phyloP scores from a whole-genome alignment of 1,140 invertebrate species.

The Drosophila insularis region DNA sequence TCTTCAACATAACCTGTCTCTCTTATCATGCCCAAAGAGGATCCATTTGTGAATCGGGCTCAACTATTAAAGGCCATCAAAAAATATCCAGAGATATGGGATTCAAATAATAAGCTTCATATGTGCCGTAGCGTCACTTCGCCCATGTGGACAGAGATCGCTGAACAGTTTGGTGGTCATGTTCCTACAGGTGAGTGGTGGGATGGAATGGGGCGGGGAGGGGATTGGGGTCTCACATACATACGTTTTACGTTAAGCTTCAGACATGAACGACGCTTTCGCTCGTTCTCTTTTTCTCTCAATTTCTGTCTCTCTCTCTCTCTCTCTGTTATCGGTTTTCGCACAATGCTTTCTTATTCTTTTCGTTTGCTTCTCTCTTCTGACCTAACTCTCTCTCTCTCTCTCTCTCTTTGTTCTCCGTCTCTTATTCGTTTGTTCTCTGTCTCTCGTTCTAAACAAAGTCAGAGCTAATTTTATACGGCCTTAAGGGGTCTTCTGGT shows the following conservation, averaged over 20 bases:
- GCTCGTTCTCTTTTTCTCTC: neutral
- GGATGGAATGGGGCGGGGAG: neutral
- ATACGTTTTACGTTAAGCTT: neutral
- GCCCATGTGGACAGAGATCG: constrained; percentile 81
- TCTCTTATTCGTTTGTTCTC: too few relatives aligned
- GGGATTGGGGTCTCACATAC: neutral
- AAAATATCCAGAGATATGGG: constrained; percentile 81
- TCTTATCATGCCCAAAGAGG: constrained; percentile 71
- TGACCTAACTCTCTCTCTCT: neutral
- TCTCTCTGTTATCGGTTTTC: constrained; percentile 3
- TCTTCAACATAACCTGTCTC: too few relatives aligned
- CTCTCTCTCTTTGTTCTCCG: neutral
- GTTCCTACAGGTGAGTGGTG: constrained; percentile 73
- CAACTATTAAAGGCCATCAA: constrained; percentile 79
- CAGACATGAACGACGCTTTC: neutral
- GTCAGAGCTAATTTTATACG: neutral
- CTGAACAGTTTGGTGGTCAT: constrained; percentile 79
- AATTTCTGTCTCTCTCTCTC: neutral
- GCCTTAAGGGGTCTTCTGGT: too few relatives aligned
- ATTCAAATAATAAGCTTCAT: constrained; percentile 79
- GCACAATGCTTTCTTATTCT: constrained; percentile 20
- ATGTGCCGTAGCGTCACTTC: constrained; percentile 80
- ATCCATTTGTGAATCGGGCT: constrained; percentile 79
- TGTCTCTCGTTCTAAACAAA: neutral
- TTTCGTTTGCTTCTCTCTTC: neutral